phyloP scores from a whole-genome alignment of 2,797 vertebrate genomes.

The Gobio occitaniae region DNA sequence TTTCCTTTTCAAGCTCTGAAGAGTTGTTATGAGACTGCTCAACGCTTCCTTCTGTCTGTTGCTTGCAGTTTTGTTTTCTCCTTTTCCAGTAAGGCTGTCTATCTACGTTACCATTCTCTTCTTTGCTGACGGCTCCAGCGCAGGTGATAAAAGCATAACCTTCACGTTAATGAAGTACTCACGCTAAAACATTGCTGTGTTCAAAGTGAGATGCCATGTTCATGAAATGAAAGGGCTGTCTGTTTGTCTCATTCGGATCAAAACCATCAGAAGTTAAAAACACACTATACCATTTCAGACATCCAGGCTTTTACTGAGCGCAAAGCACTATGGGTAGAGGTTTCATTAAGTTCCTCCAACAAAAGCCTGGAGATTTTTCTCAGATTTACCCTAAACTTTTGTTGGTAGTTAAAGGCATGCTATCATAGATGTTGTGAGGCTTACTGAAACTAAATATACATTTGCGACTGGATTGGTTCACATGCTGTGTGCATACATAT shows the following conservation, averaged over 20 bases:
- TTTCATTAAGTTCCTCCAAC: conserved; percentile 22
- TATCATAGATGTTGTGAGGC: neutral
- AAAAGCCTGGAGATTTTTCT: conserved; percentile 16
- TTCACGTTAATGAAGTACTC: conserved; percentile 72
- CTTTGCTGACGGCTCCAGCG: conserved; percentile 61
- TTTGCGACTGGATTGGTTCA: neutral
- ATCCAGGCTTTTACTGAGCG: conserved; percentile 70
- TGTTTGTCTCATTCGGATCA: conserved; percentile 74
- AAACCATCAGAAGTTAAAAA: conserved; percentile 68
- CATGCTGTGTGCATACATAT: neutral
- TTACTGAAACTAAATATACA: neutral
- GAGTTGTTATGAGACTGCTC: conserved; percentile 39
- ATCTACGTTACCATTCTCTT: conserved; percentile 40
- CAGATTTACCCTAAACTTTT: neutral
- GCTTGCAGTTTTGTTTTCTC: conserved; percentile 40
- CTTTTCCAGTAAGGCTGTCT: conserved; percentile 44
- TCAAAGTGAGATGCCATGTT: conserved; percentile 76
- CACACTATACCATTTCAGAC: conserved; percentile 66
- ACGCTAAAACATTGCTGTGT: conserved; percentile 75
- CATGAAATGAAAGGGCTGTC: conserved; percentile 78
- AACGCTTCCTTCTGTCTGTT: conserved; percentile 21
- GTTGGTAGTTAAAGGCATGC: neutral
- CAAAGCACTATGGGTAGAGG: conserved; percentile 50
- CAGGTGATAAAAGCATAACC: conserved; percentile 77
- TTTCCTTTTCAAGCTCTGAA: conserved; percentile 19